Evolutionary conservation across 1,140 invertebrate species (phyloP).

Genomic region (Danaus plexippus): DNA sequence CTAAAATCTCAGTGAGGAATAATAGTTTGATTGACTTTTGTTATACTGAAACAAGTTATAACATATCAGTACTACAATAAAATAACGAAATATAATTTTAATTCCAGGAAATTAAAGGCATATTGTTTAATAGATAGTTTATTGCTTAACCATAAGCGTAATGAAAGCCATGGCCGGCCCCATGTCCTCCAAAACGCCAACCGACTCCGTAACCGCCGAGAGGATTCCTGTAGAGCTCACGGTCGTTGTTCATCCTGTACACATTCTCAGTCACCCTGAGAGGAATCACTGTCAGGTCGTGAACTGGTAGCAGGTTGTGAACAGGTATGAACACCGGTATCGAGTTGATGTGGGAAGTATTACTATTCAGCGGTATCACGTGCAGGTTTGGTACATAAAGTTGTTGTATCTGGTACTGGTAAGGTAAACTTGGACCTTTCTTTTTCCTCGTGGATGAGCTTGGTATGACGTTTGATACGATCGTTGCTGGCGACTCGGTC

Average conservation of each 20-base stretch:
- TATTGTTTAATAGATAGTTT: too few species aligned
- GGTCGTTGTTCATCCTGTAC: slow-evolving; percentile 31
- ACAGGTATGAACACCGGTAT: slow-evolving; percentile 41
- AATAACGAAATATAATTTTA: slow-evolving; percentile 15
- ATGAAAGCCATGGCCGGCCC: slow-evolving; percentile 53
- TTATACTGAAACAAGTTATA: too few species aligned
- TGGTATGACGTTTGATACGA: slow-evolving; percentile 9
- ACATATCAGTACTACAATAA: neutral
- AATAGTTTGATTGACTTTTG: too few species aligned
- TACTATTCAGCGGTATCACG: slow-evolving; percentile 40
- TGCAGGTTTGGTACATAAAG: slow-evolving; percentile 33
- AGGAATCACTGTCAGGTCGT: slow-evolving; percentile 52
- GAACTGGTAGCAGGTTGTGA: slow-evolving; percentile 38
- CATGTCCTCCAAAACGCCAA: slow-evolving; percentile 50
- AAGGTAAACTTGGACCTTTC: slow-evolving; percentile 30
- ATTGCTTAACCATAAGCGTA: slow-evolving; percentile 19
- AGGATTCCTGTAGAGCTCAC: slow-evolving; percentile 41
- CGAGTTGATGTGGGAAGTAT: slow-evolving; percentile 34
- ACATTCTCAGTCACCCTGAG: slow-evolving; percentile 29
- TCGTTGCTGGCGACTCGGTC: slow-evolving; percentile 1
- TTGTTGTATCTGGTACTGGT: slow-evolving; percentile 29
- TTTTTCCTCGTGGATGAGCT: slow-evolving; percentile 27
- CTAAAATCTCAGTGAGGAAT: too few species aligned
- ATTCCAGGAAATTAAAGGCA: slow-evolving; percentile 10
- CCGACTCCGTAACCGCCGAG: slow-evolving; percentile 54